Evolutionary conservation across 1,140 invertebrate genomes (phyloP), one percentile per base, ranked within the genome.

Genomic region (Panagrolaimus sp.): DNA sequence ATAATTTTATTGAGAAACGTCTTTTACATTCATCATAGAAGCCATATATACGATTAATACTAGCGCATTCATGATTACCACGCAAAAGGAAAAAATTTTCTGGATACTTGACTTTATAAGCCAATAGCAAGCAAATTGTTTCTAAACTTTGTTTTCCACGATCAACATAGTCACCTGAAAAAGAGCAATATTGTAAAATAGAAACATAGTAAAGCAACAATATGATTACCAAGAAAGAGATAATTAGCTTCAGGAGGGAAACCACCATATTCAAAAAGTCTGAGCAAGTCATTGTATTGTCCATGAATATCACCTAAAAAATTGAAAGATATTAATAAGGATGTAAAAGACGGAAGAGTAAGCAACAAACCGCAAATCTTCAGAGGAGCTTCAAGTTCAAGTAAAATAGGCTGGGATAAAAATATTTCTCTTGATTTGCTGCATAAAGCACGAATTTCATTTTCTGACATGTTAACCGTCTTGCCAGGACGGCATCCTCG

Each of bases 181-280:
- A 38, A 38, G 31, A 38, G 7, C 31, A 38, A 38, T 38, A 7
- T 4, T 38, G 31, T 7, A 38, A 38, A 38, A 38, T 38, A 38
- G 7, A 38, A 38, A 38, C n/a, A n/a, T n/a, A n/a, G 7, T 38
- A 38, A 38, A 7, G 2, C 31, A 38, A 38, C 2, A 38, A 38
- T 38, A 38, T 4, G 2, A 2, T 4, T 38, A 38, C 31, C 31
- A 23, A 73, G 13, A 86, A 99, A 99, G 70, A 99, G 87, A 86
- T 99, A 99, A 86, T 99, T 99, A 48, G 94, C 93, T 85, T 99
- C 96, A n/a, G 96, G 96, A 47, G 96, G 96, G 84, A 99, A 99
- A n/a, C 96, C 94, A 68, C 96, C 96, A 85, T 99, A 99, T 83
- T 99, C 96, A 85, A 99, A 99, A 69, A 99, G 87, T 82, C 96